These are phyloP conservation scores for Tragelaphus strepsiceros DNA, from an alignment of 2,113 vertebrate species.

Conservation along the genomic window DNA sequence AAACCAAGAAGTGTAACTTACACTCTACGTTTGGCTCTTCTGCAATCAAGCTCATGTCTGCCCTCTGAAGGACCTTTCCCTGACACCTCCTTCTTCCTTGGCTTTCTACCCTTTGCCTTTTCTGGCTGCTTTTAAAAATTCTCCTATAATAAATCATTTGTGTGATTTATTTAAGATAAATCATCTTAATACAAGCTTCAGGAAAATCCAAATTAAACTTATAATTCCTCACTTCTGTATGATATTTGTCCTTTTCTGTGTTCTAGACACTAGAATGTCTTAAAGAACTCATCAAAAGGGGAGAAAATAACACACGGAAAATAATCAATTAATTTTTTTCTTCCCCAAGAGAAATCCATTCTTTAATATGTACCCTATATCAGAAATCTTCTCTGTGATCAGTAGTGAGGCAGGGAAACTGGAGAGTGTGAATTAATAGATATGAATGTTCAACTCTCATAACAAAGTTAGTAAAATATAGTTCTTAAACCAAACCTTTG, in stretches of 20 bases:
- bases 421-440: background rate
- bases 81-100: background rate
- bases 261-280: background rate
- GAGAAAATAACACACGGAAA: background rate
- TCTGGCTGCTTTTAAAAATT: background rate
- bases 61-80: background rate
- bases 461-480: constrained; percentile 37
- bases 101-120: background rate
- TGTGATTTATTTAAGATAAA: no score
- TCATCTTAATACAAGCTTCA: background rate
- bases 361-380: background rate
- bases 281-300: background rate
- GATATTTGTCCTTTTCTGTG: background rate
- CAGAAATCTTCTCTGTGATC: background rate
- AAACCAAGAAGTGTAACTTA: background rate
- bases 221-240: background rate
- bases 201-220: background rate
- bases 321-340: background rate
- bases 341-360: background rate
- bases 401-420: background rate
- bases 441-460: constrained; percentile 9
- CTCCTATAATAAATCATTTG: background rate
- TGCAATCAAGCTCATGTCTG: background rate
- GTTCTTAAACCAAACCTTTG: constrained; percentile 45
- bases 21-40: fast-evolving